These are phyloP conservation scores for Heloderma charlesbogerti DNA, from an alignment of 2,113 vertebrate genomes.

Conservation along the genomic window DNA sequence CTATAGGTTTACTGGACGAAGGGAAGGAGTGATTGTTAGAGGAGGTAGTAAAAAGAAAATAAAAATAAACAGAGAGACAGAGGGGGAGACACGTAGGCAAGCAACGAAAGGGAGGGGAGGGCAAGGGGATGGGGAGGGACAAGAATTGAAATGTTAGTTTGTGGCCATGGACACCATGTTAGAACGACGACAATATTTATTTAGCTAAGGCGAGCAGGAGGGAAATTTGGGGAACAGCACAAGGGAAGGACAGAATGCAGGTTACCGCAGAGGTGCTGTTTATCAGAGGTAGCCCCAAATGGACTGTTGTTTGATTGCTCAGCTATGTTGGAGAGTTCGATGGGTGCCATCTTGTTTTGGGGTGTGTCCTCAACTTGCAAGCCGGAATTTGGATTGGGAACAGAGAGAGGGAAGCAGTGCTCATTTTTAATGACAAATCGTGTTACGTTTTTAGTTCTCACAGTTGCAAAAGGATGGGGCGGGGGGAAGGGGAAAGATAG, in stretches of 20 bases:
- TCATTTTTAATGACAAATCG: neutral
- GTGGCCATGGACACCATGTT: constrained; percentile 53
- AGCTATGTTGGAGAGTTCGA: neutral
- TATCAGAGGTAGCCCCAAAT: neutral
- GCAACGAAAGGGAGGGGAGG: constrained; percentile 46
- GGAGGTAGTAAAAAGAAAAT: constrained; percentile 20
- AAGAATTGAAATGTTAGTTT: constrained; percentile 80
- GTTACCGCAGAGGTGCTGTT: constrained; percentile 6
- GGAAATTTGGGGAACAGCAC: neutral
- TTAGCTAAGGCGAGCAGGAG: neutral
- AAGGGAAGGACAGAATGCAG: neutral
- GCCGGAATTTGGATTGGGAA: neutral
- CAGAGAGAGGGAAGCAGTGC: neutral
- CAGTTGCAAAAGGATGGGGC: neutral
- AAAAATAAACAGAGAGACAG: neutral
- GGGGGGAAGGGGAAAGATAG: neutral
- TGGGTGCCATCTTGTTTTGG: neutral
- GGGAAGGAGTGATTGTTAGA: constrained; percentile 42
- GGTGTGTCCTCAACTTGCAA: neutral
- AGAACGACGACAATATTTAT: neutral
- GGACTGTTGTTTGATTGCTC: neutral
- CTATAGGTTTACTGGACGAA: constrained; percentile 63
- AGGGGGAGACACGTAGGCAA: neutral
- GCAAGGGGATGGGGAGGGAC: constrained; percentile 64
- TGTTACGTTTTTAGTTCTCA: neutral